phyloP scores from a whole-genome alignment of 2,888 invertebrate species.

The Fragum whitleyi region DNA sequence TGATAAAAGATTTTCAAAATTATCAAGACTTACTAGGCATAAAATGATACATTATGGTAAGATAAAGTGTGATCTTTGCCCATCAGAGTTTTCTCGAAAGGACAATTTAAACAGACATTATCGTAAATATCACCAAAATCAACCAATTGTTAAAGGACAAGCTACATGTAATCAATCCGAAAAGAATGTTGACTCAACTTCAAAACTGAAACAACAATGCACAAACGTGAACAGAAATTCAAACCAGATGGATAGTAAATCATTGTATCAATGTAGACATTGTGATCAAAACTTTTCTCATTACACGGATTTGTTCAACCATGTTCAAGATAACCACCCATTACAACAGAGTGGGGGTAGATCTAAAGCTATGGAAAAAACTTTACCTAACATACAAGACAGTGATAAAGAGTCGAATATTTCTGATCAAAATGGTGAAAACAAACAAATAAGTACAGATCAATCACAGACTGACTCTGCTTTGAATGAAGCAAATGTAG shows the following conservation, averaged over 20 bases:
- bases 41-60: conserved; percentile 17
- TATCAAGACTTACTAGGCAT: background rate
- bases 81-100: background rate
- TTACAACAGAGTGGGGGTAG: background rate
- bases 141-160: background rate
- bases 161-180: background rate
- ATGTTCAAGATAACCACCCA: conserved; percentile 6
- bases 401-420: background rate
- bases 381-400: background rate
- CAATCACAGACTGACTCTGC: background rate
- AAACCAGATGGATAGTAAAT: background rate
- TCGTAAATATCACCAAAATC: background rate
- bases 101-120: background rate
- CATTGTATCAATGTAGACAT: background rate
- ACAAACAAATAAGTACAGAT: background rate
- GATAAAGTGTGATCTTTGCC: conserved; percentile 12
- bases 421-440: background rate
- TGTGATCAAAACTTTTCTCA: background rate
- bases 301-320: background rate
- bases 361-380: background rate
- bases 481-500: conserved; percentile 10
- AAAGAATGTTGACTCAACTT: background rate
- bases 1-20: no score
- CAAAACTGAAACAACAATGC: background rate
- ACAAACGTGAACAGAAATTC: background rate